Evolutionary conservation across 2,113 vertebrate genomes (phyloP), one percentile per base, ranked within the genome.

Genomic region (Lepidothrix coronata): DNA sequence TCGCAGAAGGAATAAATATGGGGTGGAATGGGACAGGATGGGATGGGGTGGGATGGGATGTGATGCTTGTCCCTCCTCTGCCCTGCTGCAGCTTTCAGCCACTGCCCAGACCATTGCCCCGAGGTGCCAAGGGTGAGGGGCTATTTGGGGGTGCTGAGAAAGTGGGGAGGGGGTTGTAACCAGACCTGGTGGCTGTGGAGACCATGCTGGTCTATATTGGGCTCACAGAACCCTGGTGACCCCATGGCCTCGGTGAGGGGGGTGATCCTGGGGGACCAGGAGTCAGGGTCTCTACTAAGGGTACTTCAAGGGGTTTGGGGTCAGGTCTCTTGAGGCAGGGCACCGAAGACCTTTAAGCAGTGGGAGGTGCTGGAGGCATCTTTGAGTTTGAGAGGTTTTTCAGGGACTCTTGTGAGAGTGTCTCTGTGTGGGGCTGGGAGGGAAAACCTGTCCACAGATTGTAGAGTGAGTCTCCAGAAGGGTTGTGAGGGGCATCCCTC

Each of bases 161-260:
- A 22, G 24, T 39, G 24, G 11, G 13, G 5, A 51, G 13, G 10
- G 4, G 3, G 2, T n/a, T 87, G 13, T 63, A 39, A 59, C 3
- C 4, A 31, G n/a, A 35, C 3, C 7, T 5, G 0, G 49, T 75
- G 52, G 27, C 35, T 91, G 6, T 61, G 49, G n/a, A n/a, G 39
- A 67, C 30, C 3, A 13, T 83, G 48, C 17, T 54, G 23, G 35
- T 49, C 35, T 33, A 4, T 43, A 12, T 0, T 55, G 23, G 43
- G 33, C 19, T 91, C 18, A 22, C 43, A 90, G 58, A 76, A 30
- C 11, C 33, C 14, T 61, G 24, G 5, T 81, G 39, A n/a, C 8
- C 8, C 6, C 28, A 5, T 39, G 33, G 41, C 19, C 30, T 80
- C 0, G 0, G 3, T 24, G 25, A 48, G 3, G 7, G 12, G 19